phyloP scores from a whole-genome alignment of 2,113 vertebrate species.

The Ginglymostoma cirratum region DNA sequence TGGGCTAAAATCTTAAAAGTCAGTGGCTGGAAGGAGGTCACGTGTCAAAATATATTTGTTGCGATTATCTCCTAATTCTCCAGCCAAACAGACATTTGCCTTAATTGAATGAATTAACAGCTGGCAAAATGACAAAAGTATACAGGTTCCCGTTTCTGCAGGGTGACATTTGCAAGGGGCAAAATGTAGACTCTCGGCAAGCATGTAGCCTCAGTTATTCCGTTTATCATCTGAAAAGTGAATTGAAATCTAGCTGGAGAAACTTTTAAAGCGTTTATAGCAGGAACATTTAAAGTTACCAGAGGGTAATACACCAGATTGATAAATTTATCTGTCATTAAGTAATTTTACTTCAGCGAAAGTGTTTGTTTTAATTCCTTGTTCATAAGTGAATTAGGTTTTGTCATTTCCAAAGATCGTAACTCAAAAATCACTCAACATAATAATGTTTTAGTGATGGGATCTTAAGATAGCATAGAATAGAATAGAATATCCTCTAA shows the following conservation, averaged over 20 bases:
- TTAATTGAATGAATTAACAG: constrained; percentile 13
- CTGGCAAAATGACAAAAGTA: not conserved
- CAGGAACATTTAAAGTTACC: no score
- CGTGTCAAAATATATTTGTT: not conserved
- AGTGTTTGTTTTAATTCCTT: not conserved
- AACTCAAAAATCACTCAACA: not conserved
- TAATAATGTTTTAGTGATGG: not conserved
- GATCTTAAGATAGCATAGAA: not conserved
- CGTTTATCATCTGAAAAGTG: not conserved
- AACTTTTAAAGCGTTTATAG: not conserved
- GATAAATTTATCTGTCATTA: not conserved
- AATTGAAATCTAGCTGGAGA: not conserved
- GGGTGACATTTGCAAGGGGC: not conserved
- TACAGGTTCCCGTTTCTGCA: not conserved
- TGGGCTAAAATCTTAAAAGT: constrained; percentile 1
- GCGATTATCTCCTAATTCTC: not conserved
- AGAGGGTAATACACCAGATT: not conserved
- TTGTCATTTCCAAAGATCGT: not conserved
- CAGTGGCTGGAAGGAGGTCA: constrained; percentile 10
- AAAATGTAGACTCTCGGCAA: not conserved
- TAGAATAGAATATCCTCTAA: no score
- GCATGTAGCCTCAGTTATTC: not conserved
- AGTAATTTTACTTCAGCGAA: not conserved
- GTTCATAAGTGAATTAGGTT: not conserved
- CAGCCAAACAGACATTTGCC: not conserved